phyloP scores from a whole-genome alignment of 2,113 vertebrate genomes.

The Paralichthys olivaceus region DNA sequence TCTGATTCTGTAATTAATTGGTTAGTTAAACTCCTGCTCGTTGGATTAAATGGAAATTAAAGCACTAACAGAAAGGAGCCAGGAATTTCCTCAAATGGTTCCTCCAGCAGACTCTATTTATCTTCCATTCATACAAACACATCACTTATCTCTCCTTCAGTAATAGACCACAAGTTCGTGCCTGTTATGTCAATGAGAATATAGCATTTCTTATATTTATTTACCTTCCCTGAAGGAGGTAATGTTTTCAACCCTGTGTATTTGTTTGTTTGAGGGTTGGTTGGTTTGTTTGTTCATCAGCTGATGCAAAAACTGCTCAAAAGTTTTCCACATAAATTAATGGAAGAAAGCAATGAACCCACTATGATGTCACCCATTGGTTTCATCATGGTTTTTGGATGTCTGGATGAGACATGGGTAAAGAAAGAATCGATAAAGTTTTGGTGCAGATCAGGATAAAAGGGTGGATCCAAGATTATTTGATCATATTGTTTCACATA shows the following conservation, averaged over 20 bases:
- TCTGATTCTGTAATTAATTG: conserved; percentile 78
- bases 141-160: conserved; percentile 31
- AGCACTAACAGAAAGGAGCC: conserved; percentile 43
- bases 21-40: conserved; percentile 72
- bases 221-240: background rate
- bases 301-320: too few species aligned
- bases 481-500: too few species aligned
- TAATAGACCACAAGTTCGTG: conserved; percentile 6
- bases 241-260: too few species aligned
- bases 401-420: too few species aligned
- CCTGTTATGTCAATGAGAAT: background rate
- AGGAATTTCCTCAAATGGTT: conserved; percentile 66
- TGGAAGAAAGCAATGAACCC: too few species aligned
- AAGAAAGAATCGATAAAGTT: too few species aligned
- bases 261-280: background rate
- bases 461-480: too few species aligned
- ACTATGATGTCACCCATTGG: too few species aligned
- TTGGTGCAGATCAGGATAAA: too few species aligned
- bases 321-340: too few species aligned
- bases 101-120: conserved; percentile 42
- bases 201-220: background rate
- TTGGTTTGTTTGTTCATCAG: too few species aligned
- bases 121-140: conserved; percentile 38
- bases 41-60: conserved; percentile 74
- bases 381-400: too few species aligned